Percentiles rank a stretch among this genome's conserved stretches.
Conservation (phyloP, 2,797 vertebrate genomes). For the Semotilus atromaculatus region DNA sequence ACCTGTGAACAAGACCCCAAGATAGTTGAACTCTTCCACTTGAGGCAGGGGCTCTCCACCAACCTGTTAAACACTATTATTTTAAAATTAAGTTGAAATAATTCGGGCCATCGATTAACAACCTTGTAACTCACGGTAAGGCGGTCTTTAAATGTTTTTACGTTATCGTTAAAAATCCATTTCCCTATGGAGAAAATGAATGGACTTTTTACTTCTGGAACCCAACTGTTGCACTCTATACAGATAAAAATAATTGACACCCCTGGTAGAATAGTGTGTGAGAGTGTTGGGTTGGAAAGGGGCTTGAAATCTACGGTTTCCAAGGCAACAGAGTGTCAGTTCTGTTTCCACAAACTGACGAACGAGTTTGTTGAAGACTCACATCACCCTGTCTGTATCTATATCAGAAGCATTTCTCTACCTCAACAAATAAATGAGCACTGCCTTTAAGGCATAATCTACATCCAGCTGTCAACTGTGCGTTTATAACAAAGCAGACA, state of each 20-base stretch:
- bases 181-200: background rate
- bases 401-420: slow-evolving; percentile 10
- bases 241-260: slow-evolving; percentile 15
- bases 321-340: slow-evolving; percentile 51
- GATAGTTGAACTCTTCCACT: too few species aligned
- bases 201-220: background rate
- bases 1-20: too few species aligned
- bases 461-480: background rate
- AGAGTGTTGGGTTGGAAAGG: slow-evolving; percentile 4
- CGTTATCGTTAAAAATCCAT: background rate
- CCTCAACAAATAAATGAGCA: slow-evolving; percentile 11
- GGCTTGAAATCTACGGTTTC: slow-evolving; percentile 32
- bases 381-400: slow-evolving; percentile 22
- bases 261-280: background rate
- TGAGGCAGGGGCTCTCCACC: too few species aligned
- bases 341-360: slow-evolving; percentile 46
- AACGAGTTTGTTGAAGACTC: slow-evolving; percentile 41
- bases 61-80: background rate
- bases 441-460: background rate
- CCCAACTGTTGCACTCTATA: background rate
- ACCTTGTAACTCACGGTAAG: background rate
- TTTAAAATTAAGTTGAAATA: background rate
- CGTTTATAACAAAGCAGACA: background rate
- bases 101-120: background rate
- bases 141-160: background rate